Evolutionary conservation across 1,140 invertebrate genomes (phyloP).

Genomic region (Drosophila malerkotliana): DNA sequence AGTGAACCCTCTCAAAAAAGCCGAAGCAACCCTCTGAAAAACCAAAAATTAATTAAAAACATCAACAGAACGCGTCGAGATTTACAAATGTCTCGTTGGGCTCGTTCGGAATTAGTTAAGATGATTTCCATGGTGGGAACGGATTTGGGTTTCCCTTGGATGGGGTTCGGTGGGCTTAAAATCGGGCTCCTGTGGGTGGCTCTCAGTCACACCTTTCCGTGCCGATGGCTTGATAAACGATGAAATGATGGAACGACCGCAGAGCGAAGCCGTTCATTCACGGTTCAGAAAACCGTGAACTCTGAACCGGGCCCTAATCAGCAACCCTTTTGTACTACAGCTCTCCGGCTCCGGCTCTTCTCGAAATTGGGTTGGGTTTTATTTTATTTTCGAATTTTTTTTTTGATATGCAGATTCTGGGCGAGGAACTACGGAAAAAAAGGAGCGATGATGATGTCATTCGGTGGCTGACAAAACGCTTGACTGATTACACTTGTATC

Average conservation of each 20-base stretch:
- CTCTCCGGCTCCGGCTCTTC: constrained; percentile 1
- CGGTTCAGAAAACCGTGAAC: constrained; percentile 56
- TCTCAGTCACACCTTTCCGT: constrained; percentile 54
- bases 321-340: constrained; percentile 64
- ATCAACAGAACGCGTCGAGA: constrained; percentile 75
- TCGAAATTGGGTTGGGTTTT: constrained; percentile 51
- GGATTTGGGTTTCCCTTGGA: constrained; percentile 42
- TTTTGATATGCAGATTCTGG: constrained; percentile 75
- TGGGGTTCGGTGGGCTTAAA: constrained; percentile 11
- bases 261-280: constrained; percentile 57
- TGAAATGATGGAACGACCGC: constrained; percentile 40
- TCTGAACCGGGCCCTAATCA: constrained; percentile 62
- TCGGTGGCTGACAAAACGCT: constrained; percentile 78
- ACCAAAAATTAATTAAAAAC: constrained; percentile 77
- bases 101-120: constrained; percentile 68
- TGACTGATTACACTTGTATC: constrained; percentile 83
- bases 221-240: constrained; percentile 73
- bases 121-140: constrained; percentile 44
- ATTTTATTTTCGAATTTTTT: constrained; percentile 24
- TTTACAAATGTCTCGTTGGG: constrained; percentile 57
- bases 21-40: constrained; percentile 14
- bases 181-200: constrained; percentile 20
- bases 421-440: not conserved
- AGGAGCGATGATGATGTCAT: constrained; percentile 65
- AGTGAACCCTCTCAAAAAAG: constrained; percentile 30